These are phyloP conservation scores for Bujurquina vittata DNA, from an alignment of 2,113 vertebrate species.

Conservation along the genomic window DNA sequence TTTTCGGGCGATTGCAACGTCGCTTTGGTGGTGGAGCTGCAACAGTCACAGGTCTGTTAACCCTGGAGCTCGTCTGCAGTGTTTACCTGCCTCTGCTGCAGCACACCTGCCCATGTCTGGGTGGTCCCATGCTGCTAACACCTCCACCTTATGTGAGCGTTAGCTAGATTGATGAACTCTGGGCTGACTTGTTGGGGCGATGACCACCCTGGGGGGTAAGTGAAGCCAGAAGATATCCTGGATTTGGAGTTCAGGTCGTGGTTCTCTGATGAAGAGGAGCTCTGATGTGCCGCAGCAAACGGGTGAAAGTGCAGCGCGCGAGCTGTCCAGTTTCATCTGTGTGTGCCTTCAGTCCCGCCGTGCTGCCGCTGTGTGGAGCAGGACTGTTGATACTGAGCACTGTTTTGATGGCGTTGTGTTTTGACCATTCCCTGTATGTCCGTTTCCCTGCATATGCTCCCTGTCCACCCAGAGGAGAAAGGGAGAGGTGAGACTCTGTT, in stretches of 20 bases:
- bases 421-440: constrained; percentile 73
- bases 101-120: no score
- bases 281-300: no score
- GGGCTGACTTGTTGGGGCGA: no score
- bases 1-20: no score
- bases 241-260: not conserved
- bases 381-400: not conserved
- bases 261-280: fast-evolving
- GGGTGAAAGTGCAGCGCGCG: no score
- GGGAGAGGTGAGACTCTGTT: constrained; percentile 73
- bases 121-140: not conserved
- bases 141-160: no score
- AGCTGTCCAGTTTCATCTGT: not conserved
- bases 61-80: no score
- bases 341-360: not conserved
- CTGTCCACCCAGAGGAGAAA: constrained; percentile 70
- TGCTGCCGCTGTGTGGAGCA: not conserved
- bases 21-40: no score
- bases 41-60: no score
- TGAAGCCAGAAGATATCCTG: not conserved
- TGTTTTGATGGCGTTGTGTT: constrained; percentile 59
- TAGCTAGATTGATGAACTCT: no score
- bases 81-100: no score
- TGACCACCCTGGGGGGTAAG: not conserved
- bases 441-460: constrained; percentile 47